phyloP scores from a whole-genome alignment of 2,113 vertebrate genomes.

The Poeciliopsis prolifica region DNA sequence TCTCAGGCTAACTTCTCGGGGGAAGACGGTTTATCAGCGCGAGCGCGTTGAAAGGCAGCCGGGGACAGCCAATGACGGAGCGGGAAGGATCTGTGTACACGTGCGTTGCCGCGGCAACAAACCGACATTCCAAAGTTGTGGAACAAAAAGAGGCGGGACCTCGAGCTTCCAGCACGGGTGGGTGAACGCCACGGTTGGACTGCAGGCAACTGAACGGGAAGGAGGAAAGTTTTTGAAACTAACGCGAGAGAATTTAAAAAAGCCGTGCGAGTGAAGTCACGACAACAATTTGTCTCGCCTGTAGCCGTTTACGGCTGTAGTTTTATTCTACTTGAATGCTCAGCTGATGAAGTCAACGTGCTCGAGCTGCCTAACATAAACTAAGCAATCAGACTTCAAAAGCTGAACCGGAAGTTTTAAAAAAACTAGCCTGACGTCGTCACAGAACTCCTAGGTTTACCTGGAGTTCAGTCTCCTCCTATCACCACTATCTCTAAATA shows the following conservation, averaged over 20 bases:
- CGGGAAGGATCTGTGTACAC: conserved; percentile 51
- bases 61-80: conserved; percentile 61
- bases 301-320: not conserved
- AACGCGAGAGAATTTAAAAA: not conserved
- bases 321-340: conserved; percentile 20
- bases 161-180: conserved; percentile 68
- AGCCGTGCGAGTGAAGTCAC: not conserved
- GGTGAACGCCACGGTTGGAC: conserved; percentile 49
- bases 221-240: conserved; percentile 48
- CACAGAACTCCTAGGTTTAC: not conserved
- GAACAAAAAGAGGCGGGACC: conserved; percentile 62
- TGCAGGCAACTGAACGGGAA: conserved; percentile 37
- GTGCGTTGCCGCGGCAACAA: conserved; percentile 65
- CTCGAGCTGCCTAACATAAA: not conserved
- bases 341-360: conserved; percentile 42
- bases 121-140: conserved; percentile 67
- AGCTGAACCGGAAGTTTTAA: not conserved
- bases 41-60: conserved; percentile 63
- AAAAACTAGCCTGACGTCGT: not conserved
- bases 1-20: conserved; percentile 71
- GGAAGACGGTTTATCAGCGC: conserved; percentile 45
- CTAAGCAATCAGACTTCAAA: not conserved
- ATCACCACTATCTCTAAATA: not conserved
- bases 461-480: not conserved
- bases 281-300: not conserved